Conservation (phyloP, 2,888 invertebrate genomes). For the Stenurella melanura region DNA sequence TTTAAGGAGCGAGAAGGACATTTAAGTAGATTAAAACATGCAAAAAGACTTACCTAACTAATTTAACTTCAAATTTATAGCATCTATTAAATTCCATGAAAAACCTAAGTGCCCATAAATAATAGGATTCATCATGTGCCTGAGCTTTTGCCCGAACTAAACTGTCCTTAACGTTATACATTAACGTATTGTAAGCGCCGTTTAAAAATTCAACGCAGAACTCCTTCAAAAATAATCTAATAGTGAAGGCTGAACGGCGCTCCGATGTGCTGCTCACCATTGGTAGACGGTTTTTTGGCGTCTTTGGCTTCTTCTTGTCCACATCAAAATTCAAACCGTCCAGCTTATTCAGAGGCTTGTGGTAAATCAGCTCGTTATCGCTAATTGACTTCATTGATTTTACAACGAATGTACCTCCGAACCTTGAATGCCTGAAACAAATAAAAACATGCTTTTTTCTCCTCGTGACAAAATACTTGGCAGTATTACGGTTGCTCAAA, state of each 20-base stretch:
- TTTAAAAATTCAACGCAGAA: constrained; percentile 95
- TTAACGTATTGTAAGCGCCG: constrained; percentile 93
- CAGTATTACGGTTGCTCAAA: too few relatives aligned
- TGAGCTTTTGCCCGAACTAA: constrained; percentile 80
- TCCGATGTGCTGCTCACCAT: constrained; percentile 79
- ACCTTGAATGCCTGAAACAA: constrained; percentile 86
- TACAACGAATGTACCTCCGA: constrained; percentile 94
- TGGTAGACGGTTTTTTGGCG: constrained; percentile 85
- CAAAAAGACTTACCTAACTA: constrained; percentile 83
- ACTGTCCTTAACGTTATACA: constrained; percentile 89
- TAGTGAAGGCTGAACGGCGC: constrained; percentile 90
- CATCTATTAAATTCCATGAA: constrained; percentile 98
- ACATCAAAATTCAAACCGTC: constrained; percentile 86
- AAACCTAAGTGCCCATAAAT: constrained; percentile 94
- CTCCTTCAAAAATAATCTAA: constrained; percentile 92
- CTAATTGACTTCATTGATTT: constrained; percentile 95
- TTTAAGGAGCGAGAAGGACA: constrained; percentile 30
- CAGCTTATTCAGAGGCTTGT: constrained; percentile 88
- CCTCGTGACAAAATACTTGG: too few relatives aligned
- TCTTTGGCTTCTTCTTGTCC: constrained; percentile 82
- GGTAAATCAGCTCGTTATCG: constrained; percentile 89
- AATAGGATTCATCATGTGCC: constrained; percentile 93
- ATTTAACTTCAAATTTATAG: constrained; percentile 89
- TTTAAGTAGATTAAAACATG: constrained; percentile 52
- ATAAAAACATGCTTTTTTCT: not conserved